phyloP scores from a whole-genome alignment of 2,888 invertebrate genomes.

The Campoplex nolae region DNA sequence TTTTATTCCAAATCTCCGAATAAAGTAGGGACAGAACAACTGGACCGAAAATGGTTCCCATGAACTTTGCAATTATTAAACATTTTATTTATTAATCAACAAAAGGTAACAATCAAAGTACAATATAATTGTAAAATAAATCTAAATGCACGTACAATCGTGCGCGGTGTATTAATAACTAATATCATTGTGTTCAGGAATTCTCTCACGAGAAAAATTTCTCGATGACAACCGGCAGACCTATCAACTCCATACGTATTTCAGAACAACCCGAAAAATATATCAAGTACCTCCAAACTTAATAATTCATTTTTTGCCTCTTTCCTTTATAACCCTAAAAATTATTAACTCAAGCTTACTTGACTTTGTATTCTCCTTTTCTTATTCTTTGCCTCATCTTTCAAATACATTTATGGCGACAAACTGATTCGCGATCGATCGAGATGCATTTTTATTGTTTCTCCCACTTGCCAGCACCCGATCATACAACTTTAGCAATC shows the following conservation, averaged over 20 bases:
- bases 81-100: slow-evolving; percentile 83
- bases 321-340: background rate
- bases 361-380: slow-evolving; percentile 16
- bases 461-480: slow-evolving; percentile 6
- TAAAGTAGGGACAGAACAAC: background rate
- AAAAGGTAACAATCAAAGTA: slow-evolving; percentile 79
- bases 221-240: background rate
- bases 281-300: slow-evolving; percentile 47
- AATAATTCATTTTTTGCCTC: slow-evolving; percentile 5
- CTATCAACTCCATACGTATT: background rate
- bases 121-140: slow-evolving; percentile 54
- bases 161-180: background rate
- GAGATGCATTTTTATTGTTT: background rate
- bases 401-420: slow-evolving; percentile 76
- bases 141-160: slow-evolving; percentile 34
- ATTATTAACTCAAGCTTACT: slow-evolving; percentile 37
- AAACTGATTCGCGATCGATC: slow-evolving; percentile 65
- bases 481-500: background rate
- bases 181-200: slow-evolving; percentile 7
- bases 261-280: slow-evolving; percentile 37
- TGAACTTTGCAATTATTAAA: slow-evolving; percentile 74
- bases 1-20: background rate
- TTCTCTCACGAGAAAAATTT: slow-evolving; percentile 6
- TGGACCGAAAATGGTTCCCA: background rate
- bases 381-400: background rate